Conservation (phyloP, 2,888 invertebrate species). For the Torymus aiolomorphi region DNA sequence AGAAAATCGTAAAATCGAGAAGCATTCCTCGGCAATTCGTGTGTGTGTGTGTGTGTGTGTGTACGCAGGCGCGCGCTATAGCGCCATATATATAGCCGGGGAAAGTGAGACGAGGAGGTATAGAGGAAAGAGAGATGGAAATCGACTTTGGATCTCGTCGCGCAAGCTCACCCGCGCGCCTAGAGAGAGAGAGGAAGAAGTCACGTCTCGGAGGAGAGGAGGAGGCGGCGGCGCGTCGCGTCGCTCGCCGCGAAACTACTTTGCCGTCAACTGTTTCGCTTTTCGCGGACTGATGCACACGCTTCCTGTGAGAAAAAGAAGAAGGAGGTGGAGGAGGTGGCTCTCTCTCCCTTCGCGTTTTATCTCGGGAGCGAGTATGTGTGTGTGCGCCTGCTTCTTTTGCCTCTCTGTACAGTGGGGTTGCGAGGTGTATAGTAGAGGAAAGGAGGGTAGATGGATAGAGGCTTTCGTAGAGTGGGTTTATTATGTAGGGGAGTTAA, state of each 20-base stretch:
- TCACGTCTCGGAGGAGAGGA: constrained; percentile 48
- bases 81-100: background rate
- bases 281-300: constrained; percentile 23
- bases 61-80: background rate
- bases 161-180: background rate
- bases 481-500: too few species aligned
- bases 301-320: background rate
- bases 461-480: too few species aligned
- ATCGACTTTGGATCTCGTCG: constrained; percentile 40
- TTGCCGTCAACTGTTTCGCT: constrained; percentile 41
- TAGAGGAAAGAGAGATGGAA: constrained; percentile 33
- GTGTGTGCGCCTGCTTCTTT: too few species aligned
- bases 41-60: too few species aligned
- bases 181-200: constrained; percentile 14
- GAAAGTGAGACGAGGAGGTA: background rate
- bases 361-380: too few species aligned
- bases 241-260: constrained; percentile 48
- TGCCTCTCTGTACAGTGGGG: too few species aligned
- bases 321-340: too few species aligned
- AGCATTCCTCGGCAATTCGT: background rate
- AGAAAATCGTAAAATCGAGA: constrained; percentile 31
- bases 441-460: too few species aligned
- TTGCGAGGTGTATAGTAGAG: too few species aligned
- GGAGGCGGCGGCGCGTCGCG: background rate
- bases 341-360: background rate